Evolutionary conservation across 2,797 vertebrate genomes (phyloP).

Genomic region (Calcarius lapponicus): DNA sequence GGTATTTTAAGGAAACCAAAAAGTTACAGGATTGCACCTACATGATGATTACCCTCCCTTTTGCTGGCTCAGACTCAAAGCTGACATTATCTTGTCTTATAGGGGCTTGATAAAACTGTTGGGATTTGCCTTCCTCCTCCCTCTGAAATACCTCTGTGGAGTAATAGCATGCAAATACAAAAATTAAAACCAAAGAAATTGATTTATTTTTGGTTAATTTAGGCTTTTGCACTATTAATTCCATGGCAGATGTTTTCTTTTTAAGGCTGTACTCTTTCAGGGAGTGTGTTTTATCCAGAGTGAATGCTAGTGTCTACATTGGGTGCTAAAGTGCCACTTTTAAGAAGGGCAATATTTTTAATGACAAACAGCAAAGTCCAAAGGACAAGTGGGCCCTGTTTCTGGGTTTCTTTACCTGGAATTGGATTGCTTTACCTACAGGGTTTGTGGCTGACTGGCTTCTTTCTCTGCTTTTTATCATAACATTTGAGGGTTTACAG

Average conservation of each 20-base stretch:
- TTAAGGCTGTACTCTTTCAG: not conserved
- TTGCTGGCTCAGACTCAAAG: slow-evolving; percentile 17
- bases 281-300: not conserved
- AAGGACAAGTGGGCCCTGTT: not conserved
- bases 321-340: not conserved
- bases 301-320: not conserved
- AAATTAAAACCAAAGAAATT: not conserved
- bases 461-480: not conserved
- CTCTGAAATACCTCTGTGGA: not conserved
- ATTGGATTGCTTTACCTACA: not conserved
- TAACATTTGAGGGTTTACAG: not conserved
- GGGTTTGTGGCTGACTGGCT: not conserved
- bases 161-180: not conserved
- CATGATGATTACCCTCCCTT: not conserved
- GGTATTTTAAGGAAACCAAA: slow-evolving; percentile 53
- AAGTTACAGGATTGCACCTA: not conserved
- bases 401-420: not conserved
- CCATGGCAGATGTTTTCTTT: not conserved
- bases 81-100: not conserved
- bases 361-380: not conserved
- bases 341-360: not conserved
- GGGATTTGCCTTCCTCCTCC: not conserved
- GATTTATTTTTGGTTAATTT: not conserved
- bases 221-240: slow-evolving; percentile 5
- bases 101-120: not conserved